phyloP scores from a whole-genome alignment of 2,888 invertebrate species.

The Brachypterus glaber region DNA sequence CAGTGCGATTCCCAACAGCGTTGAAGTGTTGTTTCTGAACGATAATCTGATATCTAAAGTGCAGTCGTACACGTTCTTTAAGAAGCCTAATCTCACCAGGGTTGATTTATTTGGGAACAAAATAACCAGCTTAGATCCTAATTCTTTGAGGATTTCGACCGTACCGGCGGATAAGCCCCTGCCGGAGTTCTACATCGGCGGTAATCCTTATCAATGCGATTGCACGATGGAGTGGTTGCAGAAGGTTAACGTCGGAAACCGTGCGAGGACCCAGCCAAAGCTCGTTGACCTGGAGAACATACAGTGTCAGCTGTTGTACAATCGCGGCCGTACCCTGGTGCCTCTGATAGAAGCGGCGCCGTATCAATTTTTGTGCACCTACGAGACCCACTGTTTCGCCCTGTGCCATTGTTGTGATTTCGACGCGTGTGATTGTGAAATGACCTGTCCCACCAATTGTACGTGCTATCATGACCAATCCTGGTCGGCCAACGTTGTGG shows the following conservation, averaged over 20 bases:
- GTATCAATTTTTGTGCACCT: constrained; percentile 76
- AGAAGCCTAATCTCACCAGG: constrained; percentile 72
- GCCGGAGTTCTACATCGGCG: constrained; percentile 75
- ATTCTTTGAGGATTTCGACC: constrained; percentile 65
- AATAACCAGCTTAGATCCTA: constrained; percentile 65
- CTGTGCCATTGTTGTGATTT: constrained; percentile 86
- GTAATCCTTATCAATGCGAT: constrained; percentile 80
- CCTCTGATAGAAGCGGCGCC: constrained; percentile 69
- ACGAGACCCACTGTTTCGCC: constrained; percentile 76
- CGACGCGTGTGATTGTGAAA: constrained; percentile 86
- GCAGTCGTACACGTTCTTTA: constrained; percentile 78
- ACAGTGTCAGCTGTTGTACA: constrained; percentile 71
- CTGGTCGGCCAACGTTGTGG: constrained; percentile 79
- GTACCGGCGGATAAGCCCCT: constrained; percentile 62
- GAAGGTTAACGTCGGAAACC: constrained; percentile 64
- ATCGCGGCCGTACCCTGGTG: constrained; percentile 62
- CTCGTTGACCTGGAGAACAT: constrained; percentile 76
- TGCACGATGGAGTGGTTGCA: constrained; percentile 89
- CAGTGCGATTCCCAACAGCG: constrained; percentile 73
- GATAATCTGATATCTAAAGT: constrained; percentile 75
- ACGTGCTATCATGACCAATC: constrained; percentile 83
- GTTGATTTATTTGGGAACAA: constrained; percentile 75
- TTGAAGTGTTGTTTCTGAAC: constrained; percentile 67
- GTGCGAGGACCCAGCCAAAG: constrained; percentile 68
- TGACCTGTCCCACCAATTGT: constrained; percentile 81